A percentile compares a stretch with the other conserved stretches of the same genome.
These are phyloP conservation scores for Zapornia atra DNA, from an alignment of 2,113 vertebrate species.

Conservation along the genomic window DNA sequence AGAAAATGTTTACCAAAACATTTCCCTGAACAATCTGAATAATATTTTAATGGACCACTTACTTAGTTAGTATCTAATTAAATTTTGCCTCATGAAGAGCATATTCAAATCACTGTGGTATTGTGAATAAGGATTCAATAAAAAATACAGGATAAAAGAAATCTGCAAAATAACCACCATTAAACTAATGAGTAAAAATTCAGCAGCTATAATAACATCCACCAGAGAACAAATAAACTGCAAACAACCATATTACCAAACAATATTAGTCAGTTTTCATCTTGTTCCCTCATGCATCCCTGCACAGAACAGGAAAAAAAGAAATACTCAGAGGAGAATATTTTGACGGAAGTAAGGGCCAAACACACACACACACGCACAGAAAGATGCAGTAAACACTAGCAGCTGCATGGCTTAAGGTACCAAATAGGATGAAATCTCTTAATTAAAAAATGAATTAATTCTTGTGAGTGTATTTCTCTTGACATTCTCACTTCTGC, in stretches of 20 bases:
- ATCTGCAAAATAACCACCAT: constrained; percentile 65
- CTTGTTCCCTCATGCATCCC: constrained; percentile 15
- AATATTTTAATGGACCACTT: constrained; percentile 68
- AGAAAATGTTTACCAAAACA: constrained; percentile 52
- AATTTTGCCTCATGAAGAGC: constrained; percentile 55
- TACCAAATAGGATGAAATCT: constrained; percentile 27
- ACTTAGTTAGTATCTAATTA: constrained; percentile 64
- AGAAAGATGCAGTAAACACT: constrained; percentile 26
- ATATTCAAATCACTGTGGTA: constrained; percentile 55
- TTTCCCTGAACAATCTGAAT: constrained; percentile 58
- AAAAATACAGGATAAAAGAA: constrained; percentile 60
- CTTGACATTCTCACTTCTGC: background rate
- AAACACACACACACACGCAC: background rate
- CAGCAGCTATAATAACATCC: constrained; percentile 61
- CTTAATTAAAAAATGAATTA: constrained; percentile 68
- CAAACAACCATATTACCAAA: constrained; percentile 47
- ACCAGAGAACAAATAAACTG: constrained; percentile 60
- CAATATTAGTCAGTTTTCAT: constrained; percentile 59
- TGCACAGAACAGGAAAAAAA: background rate
- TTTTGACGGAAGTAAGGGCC: constrained; percentile 27
- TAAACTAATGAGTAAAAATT: constrained; percentile 70
- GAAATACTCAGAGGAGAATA: constrained; percentile 4
- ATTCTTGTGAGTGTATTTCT: constrained; percentile 7
- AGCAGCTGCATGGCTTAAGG: constrained; percentile 57
- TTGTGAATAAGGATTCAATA: constrained; percentile 66